A percentile compares a stretch with the other conserved stretches of the same genome.
Evolutionary conservation across 2,797 vertebrate species (phyloP).

Genomic region (Paedocypris micromegethes): DNA sequence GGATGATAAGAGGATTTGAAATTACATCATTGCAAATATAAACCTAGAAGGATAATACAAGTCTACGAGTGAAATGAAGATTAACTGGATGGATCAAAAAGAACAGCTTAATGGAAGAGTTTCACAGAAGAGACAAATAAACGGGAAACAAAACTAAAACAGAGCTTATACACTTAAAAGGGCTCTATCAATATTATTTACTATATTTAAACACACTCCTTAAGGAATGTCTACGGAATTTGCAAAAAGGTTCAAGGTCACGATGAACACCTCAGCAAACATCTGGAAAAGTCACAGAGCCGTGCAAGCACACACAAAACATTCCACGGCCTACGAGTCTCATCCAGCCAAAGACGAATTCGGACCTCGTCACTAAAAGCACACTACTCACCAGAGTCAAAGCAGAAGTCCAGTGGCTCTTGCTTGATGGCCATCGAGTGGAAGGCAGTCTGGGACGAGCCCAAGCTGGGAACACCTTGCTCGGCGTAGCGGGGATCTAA

Average conservation of each 20-base stretch:
- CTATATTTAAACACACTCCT: too few relatives aligned
- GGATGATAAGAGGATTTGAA: conserved; percentile 75
- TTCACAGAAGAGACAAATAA: neutral
- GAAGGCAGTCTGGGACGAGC: conserved; percentile 70
- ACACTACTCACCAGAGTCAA: conserved; percentile 83
- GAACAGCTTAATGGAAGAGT: conserved; percentile 3
- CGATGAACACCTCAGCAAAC: conserved; percentile 45
- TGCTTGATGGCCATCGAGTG: conserved; percentile 91
- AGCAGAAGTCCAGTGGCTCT: conserved; percentile 92
- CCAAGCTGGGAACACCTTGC: conserved; percentile 76
- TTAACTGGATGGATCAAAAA: conserved; percentile 19
- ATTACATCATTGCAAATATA: conserved; percentile 62
- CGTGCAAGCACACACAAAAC: conserved; percentile 54
- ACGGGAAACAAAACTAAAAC: neutral
- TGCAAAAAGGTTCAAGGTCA: conserved; percentile 33
- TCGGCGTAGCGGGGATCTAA: conserved; percentile 82
- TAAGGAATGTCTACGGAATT: neutral
- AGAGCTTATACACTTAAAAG: neutral
- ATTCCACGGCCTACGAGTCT: conserved; percentile 54
- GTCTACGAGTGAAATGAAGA: conserved; percentile 4
- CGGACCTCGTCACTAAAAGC: neutral
- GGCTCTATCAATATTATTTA: too few relatives aligned
- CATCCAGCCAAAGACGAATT: conserved; percentile 2
- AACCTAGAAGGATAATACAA: conserved; percentile 10
- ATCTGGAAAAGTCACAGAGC: conserved; percentile 59